phyloP scores from a whole-genome alignment of 2,113 vertebrate genomes.

The Salminus brasiliensis region DNA sequence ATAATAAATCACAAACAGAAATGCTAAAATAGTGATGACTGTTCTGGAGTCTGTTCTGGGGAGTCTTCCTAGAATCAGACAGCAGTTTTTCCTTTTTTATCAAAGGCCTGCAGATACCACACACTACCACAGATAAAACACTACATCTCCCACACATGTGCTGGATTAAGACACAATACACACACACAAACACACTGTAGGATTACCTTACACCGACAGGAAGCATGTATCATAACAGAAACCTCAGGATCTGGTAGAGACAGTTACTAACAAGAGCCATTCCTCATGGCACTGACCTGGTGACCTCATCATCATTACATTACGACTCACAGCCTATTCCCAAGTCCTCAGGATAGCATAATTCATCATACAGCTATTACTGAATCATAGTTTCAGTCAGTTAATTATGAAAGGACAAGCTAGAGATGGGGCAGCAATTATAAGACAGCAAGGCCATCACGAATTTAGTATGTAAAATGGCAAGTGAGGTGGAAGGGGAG shows the following conservation, averaged over 20 bases:
- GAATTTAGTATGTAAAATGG: too few species aligned
- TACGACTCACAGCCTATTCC: not conserved
- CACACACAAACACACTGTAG: conserved; percentile 21
- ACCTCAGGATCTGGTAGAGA: conserved; percentile 1
- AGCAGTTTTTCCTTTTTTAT: not conserved
- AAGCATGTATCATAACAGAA: conserved; percentile 22
- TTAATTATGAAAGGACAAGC: not conserved
- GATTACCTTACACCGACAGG: conserved; percentile 21
- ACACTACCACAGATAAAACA: not conserved
- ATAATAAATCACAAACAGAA: not conserved
- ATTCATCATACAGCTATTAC: not conserved
- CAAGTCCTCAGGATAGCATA: not conserved
- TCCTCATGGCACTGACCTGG: conserved; percentile 22
- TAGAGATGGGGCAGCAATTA: not conserved
- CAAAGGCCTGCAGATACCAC: not conserved
- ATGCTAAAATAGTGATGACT: not conserved
- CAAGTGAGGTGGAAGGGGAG: too few species aligned
- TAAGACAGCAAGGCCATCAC: too few species aligned
- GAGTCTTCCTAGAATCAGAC: not conserved
- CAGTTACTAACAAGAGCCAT: conserved; percentile 1
- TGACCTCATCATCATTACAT: conserved; percentile 14
- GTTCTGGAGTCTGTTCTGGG: not conserved
- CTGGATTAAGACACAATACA: not conserved
- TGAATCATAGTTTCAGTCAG: not conserved
- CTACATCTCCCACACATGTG: not conserved